phyloP scores from a whole-genome alignment of 2,888 invertebrate species.

The Strigamia maritima region DNA sequence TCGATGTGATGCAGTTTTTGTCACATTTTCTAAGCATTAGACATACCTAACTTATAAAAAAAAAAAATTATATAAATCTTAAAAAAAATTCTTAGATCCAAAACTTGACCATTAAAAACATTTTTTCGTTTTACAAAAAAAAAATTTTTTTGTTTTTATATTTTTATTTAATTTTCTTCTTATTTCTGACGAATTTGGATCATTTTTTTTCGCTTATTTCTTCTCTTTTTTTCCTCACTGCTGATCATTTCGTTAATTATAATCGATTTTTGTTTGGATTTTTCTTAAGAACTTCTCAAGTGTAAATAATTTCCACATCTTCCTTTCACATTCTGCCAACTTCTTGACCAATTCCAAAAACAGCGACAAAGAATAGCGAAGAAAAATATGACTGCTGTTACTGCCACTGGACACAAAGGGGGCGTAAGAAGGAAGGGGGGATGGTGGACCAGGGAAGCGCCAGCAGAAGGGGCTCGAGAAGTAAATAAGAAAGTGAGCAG shows the following conservation, averaged over 20 bases:
- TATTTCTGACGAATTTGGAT: not conserved
- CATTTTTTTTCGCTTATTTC: not conserved
- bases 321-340: conserved; percentile 2
- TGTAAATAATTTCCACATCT: conserved; percentile 7
- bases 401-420: conserved; percentile 23
- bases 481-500: conserved; percentile 29
- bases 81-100: too few species aligned
- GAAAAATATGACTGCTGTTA: conserved; percentile 26
- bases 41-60: too few species aligned
- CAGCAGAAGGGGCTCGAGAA: conserved; percentile 9
- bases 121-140: too few species aligned
- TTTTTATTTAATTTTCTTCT: too few species aligned
- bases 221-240: not conserved
- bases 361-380: conserved; percentile 15
- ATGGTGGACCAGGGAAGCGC: not conserved
- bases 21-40: too few species aligned
- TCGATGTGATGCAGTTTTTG: too few species aligned
- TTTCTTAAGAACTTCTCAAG: not conserved
- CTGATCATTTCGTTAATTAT: conserved; percentile 6
- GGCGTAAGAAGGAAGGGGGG: not conserved
- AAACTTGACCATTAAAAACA: too few species aligned
- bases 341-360: conserved; percentile 24
- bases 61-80: too few species aligned
- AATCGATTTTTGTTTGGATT: conserved; percentile 26
- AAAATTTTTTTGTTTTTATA: too few species aligned